Conservation (phyloP, 2,888 invertebrate species). For the Caenorhabditis becei region DNA sequence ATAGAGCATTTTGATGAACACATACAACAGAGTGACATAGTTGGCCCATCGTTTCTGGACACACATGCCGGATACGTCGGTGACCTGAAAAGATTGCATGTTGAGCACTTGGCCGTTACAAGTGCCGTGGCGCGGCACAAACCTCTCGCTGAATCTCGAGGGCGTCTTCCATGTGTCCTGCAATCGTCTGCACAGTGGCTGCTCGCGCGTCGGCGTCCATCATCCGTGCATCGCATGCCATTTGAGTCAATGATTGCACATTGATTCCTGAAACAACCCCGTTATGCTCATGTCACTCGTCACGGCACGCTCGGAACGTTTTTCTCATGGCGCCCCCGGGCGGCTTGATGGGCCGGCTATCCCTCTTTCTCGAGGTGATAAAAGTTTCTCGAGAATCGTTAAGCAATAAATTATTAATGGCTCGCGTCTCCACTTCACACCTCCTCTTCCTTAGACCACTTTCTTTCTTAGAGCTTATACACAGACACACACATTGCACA, state of each 20-base stretch:
- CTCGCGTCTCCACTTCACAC: constrained; percentile 54
- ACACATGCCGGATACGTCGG: constrained; percentile 81
- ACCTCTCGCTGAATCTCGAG: constrained; percentile 82
- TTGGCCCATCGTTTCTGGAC: constrained; percentile 82
- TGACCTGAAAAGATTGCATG: constrained; percentile 71
- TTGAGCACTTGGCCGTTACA: not conserved
- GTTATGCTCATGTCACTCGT: constrained; percentile 28
- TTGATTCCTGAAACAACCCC: constrained; percentile 82
- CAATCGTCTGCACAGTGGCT: constrained; percentile 82
- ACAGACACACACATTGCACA: constrained; percentile 49
- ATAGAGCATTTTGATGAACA: constrained; percentile 82
- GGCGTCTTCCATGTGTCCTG: constrained; percentile 82
- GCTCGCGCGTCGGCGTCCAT: constrained; percentile 82
- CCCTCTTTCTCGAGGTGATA: constrained; percentile 50
- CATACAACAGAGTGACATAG: constrained; percentile 82
- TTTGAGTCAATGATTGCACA: constrained; percentile 82
- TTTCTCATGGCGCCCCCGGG: not conserved
- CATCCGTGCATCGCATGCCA: constrained; percentile 82
- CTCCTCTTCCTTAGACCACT: constrained; percentile 39
- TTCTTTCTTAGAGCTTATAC: constrained; percentile 35
- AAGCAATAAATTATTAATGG: constrained; percentile 59
- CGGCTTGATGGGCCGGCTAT: not conserved
- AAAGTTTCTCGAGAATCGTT: constrained; percentile 58
- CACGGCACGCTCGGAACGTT: constrained; percentile 18
- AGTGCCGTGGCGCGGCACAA: not conserved